These are phyloP conservation scores for Poeciliopsis retropinna DNA, from an alignment of 2,113 vertebrate genomes.

Conservation along the genomic window DNA sequence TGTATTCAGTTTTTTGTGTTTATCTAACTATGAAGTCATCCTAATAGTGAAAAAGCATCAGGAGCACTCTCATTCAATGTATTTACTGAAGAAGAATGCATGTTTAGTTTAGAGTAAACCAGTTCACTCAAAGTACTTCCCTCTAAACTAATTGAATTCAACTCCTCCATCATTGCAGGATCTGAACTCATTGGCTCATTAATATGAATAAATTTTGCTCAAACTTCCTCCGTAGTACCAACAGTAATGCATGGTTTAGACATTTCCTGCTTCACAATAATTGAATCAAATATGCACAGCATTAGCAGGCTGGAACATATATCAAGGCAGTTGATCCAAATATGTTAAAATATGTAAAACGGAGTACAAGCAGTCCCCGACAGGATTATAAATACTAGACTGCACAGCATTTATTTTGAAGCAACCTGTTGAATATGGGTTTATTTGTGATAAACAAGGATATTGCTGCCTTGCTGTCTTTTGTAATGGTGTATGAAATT, in stretches of 20 bases:
- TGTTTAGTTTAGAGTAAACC: neutral
- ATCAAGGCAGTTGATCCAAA: neutral
- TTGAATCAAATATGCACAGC: neutral
- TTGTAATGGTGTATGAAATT: neutral
- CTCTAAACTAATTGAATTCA: neutral
- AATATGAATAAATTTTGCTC: neutral
- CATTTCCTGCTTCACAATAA: neutral
- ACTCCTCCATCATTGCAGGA: neutral
- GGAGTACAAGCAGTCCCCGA: neutral
- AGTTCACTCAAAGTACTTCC: neutral
- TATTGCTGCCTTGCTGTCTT: neutral
- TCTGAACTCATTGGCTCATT: neutral
- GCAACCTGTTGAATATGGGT: neutral
- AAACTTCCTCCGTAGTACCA: neutral
- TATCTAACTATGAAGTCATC: neutral
- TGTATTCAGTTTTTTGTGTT: neutral
- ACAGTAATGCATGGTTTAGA: neutral
- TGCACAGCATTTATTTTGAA: neutral
- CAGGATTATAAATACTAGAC: neutral
- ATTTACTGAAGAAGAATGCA: neutral
- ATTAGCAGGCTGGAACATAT: neutral
- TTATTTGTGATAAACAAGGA: neutral
- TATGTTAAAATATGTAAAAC: neutral
- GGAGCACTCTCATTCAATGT: neutral
- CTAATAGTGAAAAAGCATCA: neutral